Evolutionary conservation across 2,888 invertebrate species (phyloP), one percentile per base, ranked within the genome.

Genomic region (Agrotis clavis): DNA sequence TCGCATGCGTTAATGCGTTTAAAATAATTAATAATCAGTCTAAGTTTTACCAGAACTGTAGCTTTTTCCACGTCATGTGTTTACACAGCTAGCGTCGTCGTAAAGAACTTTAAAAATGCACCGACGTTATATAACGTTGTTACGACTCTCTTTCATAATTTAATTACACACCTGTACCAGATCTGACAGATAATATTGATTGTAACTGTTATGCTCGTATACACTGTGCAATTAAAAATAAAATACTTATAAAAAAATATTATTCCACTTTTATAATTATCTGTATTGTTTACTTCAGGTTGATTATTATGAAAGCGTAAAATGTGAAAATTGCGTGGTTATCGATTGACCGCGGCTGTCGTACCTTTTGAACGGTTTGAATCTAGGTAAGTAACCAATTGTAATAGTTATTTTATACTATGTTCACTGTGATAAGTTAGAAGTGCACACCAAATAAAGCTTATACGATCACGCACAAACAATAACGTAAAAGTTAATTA

Each of bases 71-170:
- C 47, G 6, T 35, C 56, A 41, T 18, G 4, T 57, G 77, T 76
- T 71, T 77, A 54, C 56, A 50, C 7, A 61, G 41, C 41, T 25
- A 41, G n/a, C 25, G 16, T 25, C 25, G 25, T 19, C 25, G 48
- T 66, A 51, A 67, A 70, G 51, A 70, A 56, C 57, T 67, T 65
- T 41, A 68, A 71, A 80, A 79, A 80, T 69, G 50, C 41, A 25
- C 25, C 51, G 6, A 41, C 11, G 48, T 82, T 81, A 70, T 66
- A 41, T 81, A 81, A 82, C 56, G 14, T 19, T 54, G 81, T 81
- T 73, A 67, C 64, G 71, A 63, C 11, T n/a, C 9, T 74, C 62
- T 77, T 83, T 74, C 81, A 77, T 84, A 84, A 84, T 74, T 77
- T 80, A 83, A 83, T 80, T 77, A 70, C 69, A 65, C 41, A 66